Evolutionary conservation across 1,140 invertebrate species (phyloP).

Genomic region (Nixonia krombeini): DNA sequence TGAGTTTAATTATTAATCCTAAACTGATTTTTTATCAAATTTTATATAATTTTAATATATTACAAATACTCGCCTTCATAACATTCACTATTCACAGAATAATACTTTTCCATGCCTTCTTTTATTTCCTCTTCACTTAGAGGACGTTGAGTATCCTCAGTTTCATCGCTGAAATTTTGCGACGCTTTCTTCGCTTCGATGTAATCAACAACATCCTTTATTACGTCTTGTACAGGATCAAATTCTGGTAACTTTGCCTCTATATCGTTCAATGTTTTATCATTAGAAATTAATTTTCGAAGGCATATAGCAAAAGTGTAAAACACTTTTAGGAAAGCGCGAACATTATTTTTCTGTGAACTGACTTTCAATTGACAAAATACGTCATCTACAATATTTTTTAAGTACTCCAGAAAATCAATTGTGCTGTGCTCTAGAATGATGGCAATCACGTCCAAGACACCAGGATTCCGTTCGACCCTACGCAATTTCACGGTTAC

Average conservation of each 20-base stretch:
- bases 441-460: constrained; percentile 75
- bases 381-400: constrained; percentile 77
- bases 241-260: constrained; percentile 12
- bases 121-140: constrained; percentile 32
- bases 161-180: constrained; percentile 22
- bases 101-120: constrained; percentile 18
- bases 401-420: constrained; percentile 75
- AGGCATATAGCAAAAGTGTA: constrained; percentile 75
- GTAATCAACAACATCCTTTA: constrained; percentile 40
- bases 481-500: constrained; percentile 76
- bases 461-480: constrained; percentile 70
- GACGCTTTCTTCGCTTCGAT: constrained; percentile 20
- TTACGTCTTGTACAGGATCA: background rate
- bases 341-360: constrained; percentile 72
- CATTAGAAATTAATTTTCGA: constrained; percentile 66
- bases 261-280: background rate
- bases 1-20: constrained; percentile 2
- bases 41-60: constrained; percentile 1
- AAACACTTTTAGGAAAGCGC: constrained; percentile 77
- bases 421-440: constrained; percentile 77
- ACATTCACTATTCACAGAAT: constrained; percentile 18
- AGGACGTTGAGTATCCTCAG: no score
- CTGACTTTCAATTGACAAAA: constrained; percentile 74
- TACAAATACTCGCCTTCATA: background rate
- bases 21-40: background rate